Evolutionary conservation across 2,888 invertebrate species (phyloP).

Genomic region (Tenthredo distinguenda): DNA sequence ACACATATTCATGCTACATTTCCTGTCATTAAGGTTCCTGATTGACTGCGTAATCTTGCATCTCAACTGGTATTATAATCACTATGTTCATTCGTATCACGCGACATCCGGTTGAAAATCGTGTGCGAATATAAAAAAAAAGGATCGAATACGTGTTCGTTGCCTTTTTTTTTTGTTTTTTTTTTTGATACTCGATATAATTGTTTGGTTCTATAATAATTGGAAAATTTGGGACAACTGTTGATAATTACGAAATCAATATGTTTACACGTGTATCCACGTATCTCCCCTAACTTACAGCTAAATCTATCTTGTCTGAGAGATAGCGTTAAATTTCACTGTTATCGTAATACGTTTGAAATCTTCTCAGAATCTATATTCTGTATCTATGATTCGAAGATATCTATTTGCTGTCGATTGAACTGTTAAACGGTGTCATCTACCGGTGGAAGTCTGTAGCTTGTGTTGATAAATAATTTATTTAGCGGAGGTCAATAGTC

Average conservation of each 20-base stretch:
- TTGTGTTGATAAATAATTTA: background rate
- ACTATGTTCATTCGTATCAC: background rate
- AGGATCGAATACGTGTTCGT: no score
- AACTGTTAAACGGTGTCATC: slow-evolving; percentile 23
- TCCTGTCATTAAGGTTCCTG: background rate
- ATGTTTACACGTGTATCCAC: background rate
- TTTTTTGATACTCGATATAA: no score
- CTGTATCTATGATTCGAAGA: background rate
- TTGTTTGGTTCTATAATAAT: background rate
- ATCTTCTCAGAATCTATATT: background rate
- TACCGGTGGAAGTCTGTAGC: background rate
- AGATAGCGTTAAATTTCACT: background rate
- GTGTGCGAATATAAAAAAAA: background rate
- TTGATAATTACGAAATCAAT: background rate
- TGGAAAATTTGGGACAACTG: background rate
- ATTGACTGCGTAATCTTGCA: background rate
- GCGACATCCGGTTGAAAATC: background rate
- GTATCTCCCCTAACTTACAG: background rate
- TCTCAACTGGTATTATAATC: background rate
- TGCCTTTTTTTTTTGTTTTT: no score
- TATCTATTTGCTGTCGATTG: background rate
- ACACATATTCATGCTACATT: background rate
- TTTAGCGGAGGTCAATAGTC: slow-evolving; percentile 26
- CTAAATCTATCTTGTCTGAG: background rate
- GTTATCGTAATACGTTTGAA: background rate